Conservation (phyloP, 2,113 vertebrate genomes). For the human region GRCh38 chr14:84975501-84976000, state of each 20-base stretch:
- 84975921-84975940: neutral
- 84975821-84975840: constrained; percentile 2
- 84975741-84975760: constrained; percentile 3
- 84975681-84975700: neutral
- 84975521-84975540: neutral
- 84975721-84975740: neutral
- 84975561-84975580: neutral
- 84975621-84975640: neutral
- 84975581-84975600: neutral
- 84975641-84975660: neutral
- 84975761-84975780: constrained; percentile 2
- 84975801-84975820: neutral
- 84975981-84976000: constrained; percentile 13
- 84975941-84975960: neutral
- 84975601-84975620: neutral
- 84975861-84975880: neutral
- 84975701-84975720: constrained; percentile 27
- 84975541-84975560: neutral
- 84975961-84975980: constrained; percentile 22
- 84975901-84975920: constrained; percentile 18
- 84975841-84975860: neutral
- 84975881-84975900: neutral
- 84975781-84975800: neutral
- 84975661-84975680: neutral
- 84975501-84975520: neutral